Conservation (phyloP, 2,113 vertebrate genomes). For the Nothocercus julius region DNA sequence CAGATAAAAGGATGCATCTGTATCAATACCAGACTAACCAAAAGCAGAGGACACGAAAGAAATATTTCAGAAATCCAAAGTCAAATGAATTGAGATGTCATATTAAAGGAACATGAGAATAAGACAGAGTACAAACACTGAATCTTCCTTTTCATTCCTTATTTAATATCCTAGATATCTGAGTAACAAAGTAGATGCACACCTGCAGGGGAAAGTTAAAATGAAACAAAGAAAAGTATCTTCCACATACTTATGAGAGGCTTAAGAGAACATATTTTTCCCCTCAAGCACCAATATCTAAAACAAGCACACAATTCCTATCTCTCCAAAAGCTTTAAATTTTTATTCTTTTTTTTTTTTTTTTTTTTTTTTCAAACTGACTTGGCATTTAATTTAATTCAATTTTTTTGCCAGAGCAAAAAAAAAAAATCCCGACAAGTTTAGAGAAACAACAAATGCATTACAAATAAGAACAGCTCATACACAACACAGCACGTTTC, state of each 20-base stretch:
- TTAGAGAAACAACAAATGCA: neutral
- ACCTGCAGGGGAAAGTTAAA: constrained; percentile 2
- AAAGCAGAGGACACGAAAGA: neutral
- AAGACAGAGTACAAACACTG: neutral
- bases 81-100: constrained; percentile 16
- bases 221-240: neutral
- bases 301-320: neutral
- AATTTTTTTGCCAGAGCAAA: neutral
- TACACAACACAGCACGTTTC: neutral
- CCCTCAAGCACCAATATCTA: neutral
- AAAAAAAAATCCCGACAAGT: neutral
- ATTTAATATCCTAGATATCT: neutral
- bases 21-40: neutral
- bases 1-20: neutral
- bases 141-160: constrained; percentile 7
- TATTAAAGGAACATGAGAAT: neutral
- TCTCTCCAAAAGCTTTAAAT: neutral
- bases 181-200: neutral
- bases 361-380: too few species aligned
- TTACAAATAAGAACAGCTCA: neutral
- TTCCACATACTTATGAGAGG: neutral
- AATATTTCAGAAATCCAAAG: neutral
- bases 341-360: neutral
- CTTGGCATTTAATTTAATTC: neutral
- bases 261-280: neutral